Conservation (phyloP, 92 coral and sea anemone genomes). For the Metridium senile region DNA sequence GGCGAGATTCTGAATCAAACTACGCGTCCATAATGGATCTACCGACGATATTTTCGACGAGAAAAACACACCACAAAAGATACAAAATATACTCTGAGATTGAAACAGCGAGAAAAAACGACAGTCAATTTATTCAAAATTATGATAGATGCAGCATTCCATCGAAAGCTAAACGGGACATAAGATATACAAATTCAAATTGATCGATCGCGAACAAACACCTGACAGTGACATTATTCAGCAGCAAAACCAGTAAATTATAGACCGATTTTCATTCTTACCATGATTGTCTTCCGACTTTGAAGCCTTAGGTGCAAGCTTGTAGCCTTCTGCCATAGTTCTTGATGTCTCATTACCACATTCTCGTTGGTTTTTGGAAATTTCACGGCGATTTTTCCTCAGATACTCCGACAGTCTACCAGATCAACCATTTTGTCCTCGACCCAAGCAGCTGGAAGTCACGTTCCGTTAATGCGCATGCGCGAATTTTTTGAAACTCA, state of each 20-base stretch:
- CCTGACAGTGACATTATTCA: conserved; percentile 29
- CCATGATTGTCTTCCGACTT: conserved; percentile 67
- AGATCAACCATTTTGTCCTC: conserved; percentile 29
- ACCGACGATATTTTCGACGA: conserved; percentile 12
- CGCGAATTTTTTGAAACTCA: conserved; percentile 7
- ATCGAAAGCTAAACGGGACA: conserved; percentile 27
- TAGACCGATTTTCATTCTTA: conserved; percentile 26
- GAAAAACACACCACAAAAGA: neutral
- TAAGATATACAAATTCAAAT: conserved; percentile 15
- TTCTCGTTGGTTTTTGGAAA: conserved; percentile 13
- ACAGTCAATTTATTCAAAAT: conserved; percentile 4
- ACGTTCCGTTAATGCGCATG: conserved; percentile 27
- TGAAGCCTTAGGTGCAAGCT: conserved; percentile 66
- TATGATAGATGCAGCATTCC: conserved; percentile 26
- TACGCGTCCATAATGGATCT: conserved; percentile 2
- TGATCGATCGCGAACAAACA: conserved; percentile 10
- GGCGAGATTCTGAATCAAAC: neutral
- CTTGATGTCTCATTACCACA: conserved; percentile 18
- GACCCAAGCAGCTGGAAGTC: conserved; percentile 41
- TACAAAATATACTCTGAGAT: neutral
- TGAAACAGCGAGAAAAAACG: neutral
- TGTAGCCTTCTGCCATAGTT: conserved; percentile 83
- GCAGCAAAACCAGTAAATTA: neutral
- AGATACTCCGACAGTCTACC: conserved; percentile 12
- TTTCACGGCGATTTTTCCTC: conserved; percentile 14